Evolutionary conservation across 37 sponge, comb jelly and placozoan genomes (phyloP).

Genomic region (Corticium candelabrum): DNA sequence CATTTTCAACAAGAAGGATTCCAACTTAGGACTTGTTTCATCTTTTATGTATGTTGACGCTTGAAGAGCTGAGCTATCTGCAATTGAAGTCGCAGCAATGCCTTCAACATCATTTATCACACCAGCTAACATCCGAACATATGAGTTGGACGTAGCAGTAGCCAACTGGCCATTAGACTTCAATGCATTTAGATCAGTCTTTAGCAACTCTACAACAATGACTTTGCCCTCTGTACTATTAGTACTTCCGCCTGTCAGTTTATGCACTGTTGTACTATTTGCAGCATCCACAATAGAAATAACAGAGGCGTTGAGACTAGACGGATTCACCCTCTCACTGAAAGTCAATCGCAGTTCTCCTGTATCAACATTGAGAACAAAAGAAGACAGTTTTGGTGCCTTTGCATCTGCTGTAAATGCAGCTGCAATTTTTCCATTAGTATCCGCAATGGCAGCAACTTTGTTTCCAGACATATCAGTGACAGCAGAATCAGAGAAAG

Average conservation of each 20-base stretch:
- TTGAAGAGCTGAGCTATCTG: neutral
- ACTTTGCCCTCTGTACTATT: conserved; percentile 19
- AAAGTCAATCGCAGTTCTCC: conserved; percentile 49
- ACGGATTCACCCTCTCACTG: conserved; percentile 35
- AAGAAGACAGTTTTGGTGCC: conserved; percentile 36
- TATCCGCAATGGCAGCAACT: conserved; percentile 20
- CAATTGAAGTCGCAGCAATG: conserved; percentile 31
- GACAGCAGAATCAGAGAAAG: conserved; percentile 1
- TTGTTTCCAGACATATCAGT: conserved; percentile 55
- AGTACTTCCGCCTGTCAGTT: conserved; percentile 20
- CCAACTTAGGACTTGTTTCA: conserved; percentile 46
- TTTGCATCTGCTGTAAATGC: conserved; percentile 39
- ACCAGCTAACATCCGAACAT: conserved; percentile 24
- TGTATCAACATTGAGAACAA: conserved; percentile 61
- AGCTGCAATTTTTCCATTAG: conserved; percentile 29
- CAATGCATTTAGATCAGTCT: conserved; percentile 48
- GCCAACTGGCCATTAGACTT: conserved; percentile 43
- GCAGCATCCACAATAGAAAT: conserved; percentile 36
- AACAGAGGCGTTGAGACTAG: conserved; percentile 16
- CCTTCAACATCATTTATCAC: conserved; percentile 68
- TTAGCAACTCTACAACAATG: conserved; percentile 29
- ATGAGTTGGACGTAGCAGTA: conserved; percentile 35
- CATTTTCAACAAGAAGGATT: neutral
- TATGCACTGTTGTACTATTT: neutral
- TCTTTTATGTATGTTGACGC: conserved; percentile 31